Evolutionary conservation across 2,888 invertebrate species (phyloP), one percentile per base, ranked within the genome.

Genomic region (Cataglyphis cursor): DNA sequence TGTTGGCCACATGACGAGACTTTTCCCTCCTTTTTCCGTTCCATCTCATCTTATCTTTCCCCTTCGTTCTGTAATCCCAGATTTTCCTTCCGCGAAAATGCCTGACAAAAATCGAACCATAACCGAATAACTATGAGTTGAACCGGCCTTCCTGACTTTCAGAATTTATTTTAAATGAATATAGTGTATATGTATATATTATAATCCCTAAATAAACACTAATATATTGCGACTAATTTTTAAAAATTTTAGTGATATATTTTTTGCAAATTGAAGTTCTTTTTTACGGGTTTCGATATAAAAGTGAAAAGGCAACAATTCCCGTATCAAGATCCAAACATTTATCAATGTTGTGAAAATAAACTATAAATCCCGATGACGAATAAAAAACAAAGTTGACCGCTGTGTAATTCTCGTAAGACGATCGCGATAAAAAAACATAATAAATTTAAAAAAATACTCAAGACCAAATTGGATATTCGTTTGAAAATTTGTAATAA

Each of bases 1-100:
- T 93, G 93, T 86, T 87, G 87, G 84, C 91, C 93, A 93, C 89
- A 92, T 92, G 93, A 93, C 89, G 86, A 80, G 18, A 18, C 1
- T 44, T 10, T 35, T 35, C 6, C 0, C 31, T 86, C 76, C 76
- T 74, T 74, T 75, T 35, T 10, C 59, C 51, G 35, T 51, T 57
- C 72, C 61, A 59, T 31, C 73, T n/a, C 68, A 48, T 70, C 21
- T 72, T 10, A 18, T 74, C 65, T n/a, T 8, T 41, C 65, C 65
- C 48, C 15, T 28, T 51, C 18, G 61, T 15, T 24, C 35, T 82
- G 81, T 87, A 85, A 88, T 84, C 80, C 83, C 74, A 61, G 84
- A 84, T 87, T 90, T 90, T 83, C 80, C 84, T 90, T 88, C 88
- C 84, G 87, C 84, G 83, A 89, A 89, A 81, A 57, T 62, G 24